Evolutionary conservation across 2,888 invertebrate genomes (phyloP), one percentile per base, ranked within the genome.

Genomic region (Drosophila parthenogenetica): DNA sequence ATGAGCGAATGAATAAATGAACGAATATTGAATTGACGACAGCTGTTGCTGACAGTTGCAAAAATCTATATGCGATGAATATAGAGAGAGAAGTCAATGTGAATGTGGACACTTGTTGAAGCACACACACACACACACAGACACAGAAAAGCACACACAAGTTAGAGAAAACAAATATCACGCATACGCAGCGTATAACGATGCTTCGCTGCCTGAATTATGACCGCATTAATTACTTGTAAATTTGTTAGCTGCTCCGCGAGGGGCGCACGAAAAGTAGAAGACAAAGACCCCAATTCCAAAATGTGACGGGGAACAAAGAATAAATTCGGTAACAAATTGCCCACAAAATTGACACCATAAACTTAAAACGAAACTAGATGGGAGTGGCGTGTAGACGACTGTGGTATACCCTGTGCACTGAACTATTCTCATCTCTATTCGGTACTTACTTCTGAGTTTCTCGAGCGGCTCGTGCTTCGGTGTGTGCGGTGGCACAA

Each of bases 381-480:
- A 17, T 11, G 5, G 7, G 17, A 5, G 19, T n/a, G 10, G 7
- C 4, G 35, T 11, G 3, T 13, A 13, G 3, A 35, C 35, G 13
- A 35, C 35, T 35, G 35, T 13, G 13, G 5, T 35, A 13, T 32
- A 35, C n/a, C 25, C 53, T 14, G 35, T 5, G 19, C 19, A 2
- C 1, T 19, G 19, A 19, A 3, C 19, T 13, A n/a, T 32, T 14
- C 16, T 16, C n/a, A 53, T 59, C 68, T 76, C 72, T 81, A 79
- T 81, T 86, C 77, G 81, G 62, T 90, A 92, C 92, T 92, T 91
- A 95, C 95, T 94, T 94, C 95, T 95, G 87, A 95, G 93, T 92
- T 95, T 95, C 93, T 95, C 95, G 85, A 95, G 91, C 25, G 95
- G 95, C 91, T 95, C 95, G 90, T 95, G 95, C 64, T 91, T 92